phyloP scores from a whole-genome alignment of 2,797 vertebrate species.

The Oreortyx pictus region DNA sequence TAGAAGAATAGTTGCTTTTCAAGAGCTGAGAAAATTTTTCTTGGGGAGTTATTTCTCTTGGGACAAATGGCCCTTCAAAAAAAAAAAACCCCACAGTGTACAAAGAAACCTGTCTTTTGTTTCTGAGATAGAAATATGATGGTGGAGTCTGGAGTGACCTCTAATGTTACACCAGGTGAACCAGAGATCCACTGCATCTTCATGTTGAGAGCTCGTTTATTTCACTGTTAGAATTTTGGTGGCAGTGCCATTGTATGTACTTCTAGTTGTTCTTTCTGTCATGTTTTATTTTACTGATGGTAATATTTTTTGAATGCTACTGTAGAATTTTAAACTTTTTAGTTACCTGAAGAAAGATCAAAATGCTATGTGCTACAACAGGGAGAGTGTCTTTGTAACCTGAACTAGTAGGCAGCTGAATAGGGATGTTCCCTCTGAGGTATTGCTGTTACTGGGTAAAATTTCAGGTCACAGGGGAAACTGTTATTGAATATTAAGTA shows the following conservation, averaged over 20 bases:
- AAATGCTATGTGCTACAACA: slow-evolving; percentile 23
- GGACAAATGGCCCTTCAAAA: not conserved
- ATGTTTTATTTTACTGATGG: not conserved
- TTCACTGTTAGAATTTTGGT: not conserved
- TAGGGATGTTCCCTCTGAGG: not conserved
- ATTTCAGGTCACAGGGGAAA: slow-evolving; percentile 74
- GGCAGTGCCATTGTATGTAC: not conserved
- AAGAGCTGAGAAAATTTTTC: not conserved
- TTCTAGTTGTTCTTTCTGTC: not conserved
- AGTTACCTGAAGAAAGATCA: not conserved
- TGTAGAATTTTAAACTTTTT: not conserved
- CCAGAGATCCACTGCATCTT: not conserved
- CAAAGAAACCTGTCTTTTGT: not conserved
- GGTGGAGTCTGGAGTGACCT: not conserved
- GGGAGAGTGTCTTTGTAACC: slow-evolving; percentile 63
- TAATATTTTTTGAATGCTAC: not conserved
- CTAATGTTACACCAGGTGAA: not conserved
- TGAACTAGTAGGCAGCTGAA: slow-evolving; percentile 60
- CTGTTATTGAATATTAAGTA: slow-evolving; percentile 37
- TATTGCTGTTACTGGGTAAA: slow-evolving; percentile 63
- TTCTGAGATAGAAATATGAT: not conserved
- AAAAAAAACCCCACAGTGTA: not conserved
- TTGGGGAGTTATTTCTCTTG: not conserved
- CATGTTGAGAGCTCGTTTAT: not conserved
- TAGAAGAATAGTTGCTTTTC: not conserved